These are phyloP conservation scores for Triops longicaudatus DNA, from an alignment of 1,140 invertebrate species.

Conservation along the genomic window DNA sequence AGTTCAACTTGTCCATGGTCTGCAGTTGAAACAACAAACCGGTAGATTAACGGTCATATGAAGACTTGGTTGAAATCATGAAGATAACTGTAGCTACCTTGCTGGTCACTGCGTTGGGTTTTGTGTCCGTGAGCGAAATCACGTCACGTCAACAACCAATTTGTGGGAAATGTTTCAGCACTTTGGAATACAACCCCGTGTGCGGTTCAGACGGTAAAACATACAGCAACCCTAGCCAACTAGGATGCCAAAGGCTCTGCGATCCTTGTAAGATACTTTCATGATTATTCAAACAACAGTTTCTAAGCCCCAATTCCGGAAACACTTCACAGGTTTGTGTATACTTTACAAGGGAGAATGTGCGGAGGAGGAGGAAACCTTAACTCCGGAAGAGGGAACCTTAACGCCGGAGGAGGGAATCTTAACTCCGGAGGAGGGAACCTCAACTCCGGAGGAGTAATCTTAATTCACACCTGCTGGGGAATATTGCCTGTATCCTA, in stretches of 20 bases:
- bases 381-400: too few relatives aligned
- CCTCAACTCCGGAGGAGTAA: too few relatives aligned
- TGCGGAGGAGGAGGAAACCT: not conserved
- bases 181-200: conserved; percentile 56
- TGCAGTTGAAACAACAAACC: too few relatives aligned
- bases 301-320: not conserved
- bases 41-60: too few relatives aligned
- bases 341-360: not conserved
- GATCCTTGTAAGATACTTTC: not conserved
- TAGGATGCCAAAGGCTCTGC: conserved; percentile 45
- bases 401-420: too few relatives aligned
- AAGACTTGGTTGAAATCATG: too few relatives aligned
- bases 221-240: conserved; percentile 51
- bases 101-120: not conserved
- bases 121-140: not conserved
- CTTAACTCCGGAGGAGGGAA: too few relatives aligned
- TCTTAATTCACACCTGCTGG: too few relatives aligned
- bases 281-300: not conserved
- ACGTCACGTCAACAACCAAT: not conserved
- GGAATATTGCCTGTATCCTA: too few relatives aligned
- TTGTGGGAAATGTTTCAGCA: conserved; percentile 33
- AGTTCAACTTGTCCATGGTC: too few relatives aligned
- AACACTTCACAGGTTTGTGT: not conserved
- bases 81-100: not conserved
- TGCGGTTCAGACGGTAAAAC: conserved; percentile 55